phyloP scores from a whole-genome alignment of 1,140 invertebrate species.

The Dinoponera quadriceps region DNA sequence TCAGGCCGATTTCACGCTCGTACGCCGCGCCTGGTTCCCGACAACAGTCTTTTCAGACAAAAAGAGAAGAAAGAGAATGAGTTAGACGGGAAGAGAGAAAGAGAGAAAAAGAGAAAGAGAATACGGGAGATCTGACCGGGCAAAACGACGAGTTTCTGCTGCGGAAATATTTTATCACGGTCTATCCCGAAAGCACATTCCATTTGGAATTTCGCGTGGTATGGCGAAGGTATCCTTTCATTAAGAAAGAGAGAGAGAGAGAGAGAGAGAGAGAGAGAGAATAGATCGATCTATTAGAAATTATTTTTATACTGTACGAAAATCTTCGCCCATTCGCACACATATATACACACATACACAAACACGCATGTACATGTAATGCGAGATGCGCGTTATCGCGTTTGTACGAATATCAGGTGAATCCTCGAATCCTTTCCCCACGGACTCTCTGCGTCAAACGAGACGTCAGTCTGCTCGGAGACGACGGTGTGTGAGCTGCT shows the following conservation, averaged over 20 bases:
- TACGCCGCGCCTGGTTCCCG: slow-evolving; percentile 44
- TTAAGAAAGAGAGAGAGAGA: no score
- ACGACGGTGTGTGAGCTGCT: slow-evolving; percentile 20
- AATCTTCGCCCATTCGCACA: background rate
- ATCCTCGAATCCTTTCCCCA: slow-evolving; percentile 30
- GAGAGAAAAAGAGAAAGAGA: background rate
- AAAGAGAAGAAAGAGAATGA: slow-evolving; percentile 11
- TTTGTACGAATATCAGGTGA: slow-evolving; percentile 37
- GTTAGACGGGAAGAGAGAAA: slow-evolving; percentile 15
- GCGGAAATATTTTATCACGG: slow-evolving; percentile 25
- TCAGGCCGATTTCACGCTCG: slow-evolving; percentile 10
- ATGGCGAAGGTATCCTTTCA: slow-evolving; percentile 35
- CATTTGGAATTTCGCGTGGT: slow-evolving; percentile 30
- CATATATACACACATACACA: no score
- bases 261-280: no score
- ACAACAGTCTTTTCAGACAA: slow-evolving; percentile 61
- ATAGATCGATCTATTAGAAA: slow-evolving; percentile 57
- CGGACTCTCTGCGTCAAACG: slow-evolving; percentile 18
- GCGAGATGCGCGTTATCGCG: slow-evolving; percentile 21
- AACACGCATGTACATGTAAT: background rate
- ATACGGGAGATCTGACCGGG: slow-evolving; percentile 2
- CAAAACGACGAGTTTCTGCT: slow-evolving; percentile 11
- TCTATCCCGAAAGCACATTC: slow-evolving; percentile 33
- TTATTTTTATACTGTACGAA: slow-evolving; percentile 57
- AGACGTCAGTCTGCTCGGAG: slow-evolving; percentile 15